Evolutionary conservation across 2,888 invertebrate species (phyloP).

Genomic region (Cheilosia scutellata): DNA sequence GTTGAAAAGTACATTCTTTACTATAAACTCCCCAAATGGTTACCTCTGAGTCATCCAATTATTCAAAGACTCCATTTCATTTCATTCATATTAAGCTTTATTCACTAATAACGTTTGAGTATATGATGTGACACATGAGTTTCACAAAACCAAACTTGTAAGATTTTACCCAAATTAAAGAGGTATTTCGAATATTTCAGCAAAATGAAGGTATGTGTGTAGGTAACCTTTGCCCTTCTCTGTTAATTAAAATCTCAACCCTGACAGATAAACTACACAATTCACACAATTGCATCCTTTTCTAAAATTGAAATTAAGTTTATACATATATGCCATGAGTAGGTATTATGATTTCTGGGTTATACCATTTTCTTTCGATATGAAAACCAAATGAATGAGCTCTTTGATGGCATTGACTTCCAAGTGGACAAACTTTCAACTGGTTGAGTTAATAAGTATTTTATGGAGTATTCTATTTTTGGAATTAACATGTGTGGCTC

Average conservation of each 20-base stretch:
- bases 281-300: constrained; percentile 52
- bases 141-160: no score
- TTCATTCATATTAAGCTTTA: no score
- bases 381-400: constrained; percentile 59
- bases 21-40: no score
- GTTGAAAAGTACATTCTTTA: no score
- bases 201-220: constrained; percentile 31
- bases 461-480: constrained; percentile 68
- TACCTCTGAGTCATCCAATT: no score
- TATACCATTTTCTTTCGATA: constrained; percentile 55
- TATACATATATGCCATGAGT: constrained; percentile 7
- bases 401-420: constrained; percentile 71
- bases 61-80: no score
- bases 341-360: constrained; percentile 51
- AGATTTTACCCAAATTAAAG: background rate
- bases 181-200: background rate
- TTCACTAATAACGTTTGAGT: no score
- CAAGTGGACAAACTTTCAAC: constrained; percentile 66
- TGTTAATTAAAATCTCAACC: constrained; percentile 57
- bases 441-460: constrained; percentile 59
- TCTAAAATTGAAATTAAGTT: constrained; percentile 52
- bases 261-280: constrained; percentile 10
- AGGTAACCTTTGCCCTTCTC: constrained; percentile 15
- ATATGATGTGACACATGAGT: no score
- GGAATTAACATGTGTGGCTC: constrained; percentile 72